phyloP scores from a whole-genome alignment of 2,888 invertebrate species.

The Drosophila acutilabella region DNA sequence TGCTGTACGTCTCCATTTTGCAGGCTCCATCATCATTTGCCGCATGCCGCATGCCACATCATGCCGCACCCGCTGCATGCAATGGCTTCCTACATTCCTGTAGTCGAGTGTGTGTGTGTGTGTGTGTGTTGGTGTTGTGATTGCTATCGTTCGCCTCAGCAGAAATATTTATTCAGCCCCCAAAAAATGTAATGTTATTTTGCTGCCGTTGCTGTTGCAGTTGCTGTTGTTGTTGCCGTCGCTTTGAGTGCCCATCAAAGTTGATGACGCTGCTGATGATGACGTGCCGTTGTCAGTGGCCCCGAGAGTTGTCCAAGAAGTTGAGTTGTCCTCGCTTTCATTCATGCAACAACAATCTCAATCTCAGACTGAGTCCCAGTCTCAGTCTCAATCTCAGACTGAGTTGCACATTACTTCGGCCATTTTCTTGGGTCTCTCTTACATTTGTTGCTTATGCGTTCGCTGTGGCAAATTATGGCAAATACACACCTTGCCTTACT shows the following conservation, averaged over 20 bases:
- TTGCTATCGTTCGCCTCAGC: constrained; percentile 63
- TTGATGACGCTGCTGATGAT: constrained; percentile 75
- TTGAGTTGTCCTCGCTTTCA: constrained; percentile 75
- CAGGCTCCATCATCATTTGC: constrained; percentile 36
- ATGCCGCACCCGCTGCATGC: constrained; percentile 27
- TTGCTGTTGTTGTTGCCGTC: constrained; percentile 32
- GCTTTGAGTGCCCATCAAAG: constrained; percentile 67
- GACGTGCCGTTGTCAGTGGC: constrained; percentile 68
- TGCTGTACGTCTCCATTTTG: constrained; percentile 56
- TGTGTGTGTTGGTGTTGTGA: constrained; percentile 67
- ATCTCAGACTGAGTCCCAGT: neutral
- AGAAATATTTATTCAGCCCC: constrained; percentile 81
- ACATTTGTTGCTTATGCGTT: constrained; percentile 63
- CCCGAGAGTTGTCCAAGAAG: constrained; percentile 41
- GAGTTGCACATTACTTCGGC: constrained; percentile 17
- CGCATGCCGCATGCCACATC: constrained; percentile 21
- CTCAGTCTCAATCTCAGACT: constrained; percentile 2
- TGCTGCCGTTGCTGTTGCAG: constrained; percentile 44
- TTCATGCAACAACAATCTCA: constrained; percentile 49
- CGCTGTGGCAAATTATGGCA: constrained; percentile 82
- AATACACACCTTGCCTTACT: constrained; percentile 79
- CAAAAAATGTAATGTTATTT: constrained; percentile 75
- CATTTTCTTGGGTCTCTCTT: constrained; percentile 34
- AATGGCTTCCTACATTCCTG: constrained; percentile 67
- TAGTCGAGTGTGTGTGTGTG: constrained; percentile 21